phyloP scores from a whole-genome alignment of 2,888 invertebrate species.

The Aproaerema taeniolella region DNA sequence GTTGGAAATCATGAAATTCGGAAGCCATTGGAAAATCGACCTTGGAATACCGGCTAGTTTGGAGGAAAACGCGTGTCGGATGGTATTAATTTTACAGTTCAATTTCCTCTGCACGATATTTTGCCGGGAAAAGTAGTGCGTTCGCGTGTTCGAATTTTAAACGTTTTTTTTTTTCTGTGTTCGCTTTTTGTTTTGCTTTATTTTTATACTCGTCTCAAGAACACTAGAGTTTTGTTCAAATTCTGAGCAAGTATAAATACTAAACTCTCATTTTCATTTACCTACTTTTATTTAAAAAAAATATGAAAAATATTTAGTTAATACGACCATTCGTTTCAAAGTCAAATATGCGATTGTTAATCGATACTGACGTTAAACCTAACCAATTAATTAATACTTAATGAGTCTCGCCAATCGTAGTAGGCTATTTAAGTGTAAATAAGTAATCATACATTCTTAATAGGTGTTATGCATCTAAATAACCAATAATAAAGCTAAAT shows the following conservation, averaged over 20 bases:
- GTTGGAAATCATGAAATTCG: slow-evolving; percentile 30
- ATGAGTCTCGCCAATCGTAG: no score
- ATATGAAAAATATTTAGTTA: no score
- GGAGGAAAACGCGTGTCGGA: slow-evolving; percentile 31
- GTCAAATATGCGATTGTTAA: no score
- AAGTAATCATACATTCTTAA: no score
- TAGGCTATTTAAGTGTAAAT: no score
- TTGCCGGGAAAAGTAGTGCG: slow-evolving; percentile 37
- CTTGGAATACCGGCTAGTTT: slow-evolving; percentile 24
- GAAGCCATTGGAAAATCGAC: slow-evolving; percentile 34
- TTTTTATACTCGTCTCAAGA: not conserved
- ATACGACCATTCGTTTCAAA: no score
- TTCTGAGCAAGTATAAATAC: not conserved
- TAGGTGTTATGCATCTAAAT: no score
- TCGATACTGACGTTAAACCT: no score
- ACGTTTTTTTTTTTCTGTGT: slow-evolving; percentile 19
- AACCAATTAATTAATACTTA: no score
- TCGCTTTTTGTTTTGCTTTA: slow-evolving; percentile 3
- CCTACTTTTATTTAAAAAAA: no score
- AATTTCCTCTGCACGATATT: slow-evolving; percentile 47
- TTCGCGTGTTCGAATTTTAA: slow-evolving; percentile 25
- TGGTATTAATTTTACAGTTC: slow-evolving; percentile 29
- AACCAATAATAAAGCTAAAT: no score
- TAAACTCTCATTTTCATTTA: no score
- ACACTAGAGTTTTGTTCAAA: not conserved